Conservation (phyloP, 2,888 invertebrate genomes). For the Drosophila eohydei region DNA sequence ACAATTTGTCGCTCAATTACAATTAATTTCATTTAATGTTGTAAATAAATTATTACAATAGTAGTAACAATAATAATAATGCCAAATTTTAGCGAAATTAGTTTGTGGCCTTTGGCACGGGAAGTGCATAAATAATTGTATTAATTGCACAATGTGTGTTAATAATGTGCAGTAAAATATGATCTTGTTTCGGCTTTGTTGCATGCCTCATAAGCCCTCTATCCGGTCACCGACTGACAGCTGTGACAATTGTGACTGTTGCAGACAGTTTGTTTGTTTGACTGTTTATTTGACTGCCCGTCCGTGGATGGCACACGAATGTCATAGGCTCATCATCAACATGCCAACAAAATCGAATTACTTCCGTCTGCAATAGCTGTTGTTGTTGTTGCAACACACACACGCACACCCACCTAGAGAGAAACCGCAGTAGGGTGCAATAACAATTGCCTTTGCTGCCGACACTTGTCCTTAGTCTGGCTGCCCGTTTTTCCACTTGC, state of each 20-base stretch:
- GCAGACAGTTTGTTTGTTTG: constrained; percentile 36
- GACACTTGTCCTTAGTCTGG: constrained; percentile 65
- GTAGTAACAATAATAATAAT: constrained; percentile 2
- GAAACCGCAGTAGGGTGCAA: constrained; percentile 48
- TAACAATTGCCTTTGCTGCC: constrained; percentile 45
- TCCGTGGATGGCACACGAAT: constrained; percentile 48
- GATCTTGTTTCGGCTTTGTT: constrained; percentile 26
- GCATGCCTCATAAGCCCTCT: background rate
- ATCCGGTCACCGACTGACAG: constrained; percentile 29
- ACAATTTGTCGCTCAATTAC: constrained; percentile 46
- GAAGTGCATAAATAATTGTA: constrained; percentile 38
- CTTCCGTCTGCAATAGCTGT: constrained; percentile 66
- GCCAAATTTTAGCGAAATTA: constrained; percentile 29
- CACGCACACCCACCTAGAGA: constrained; percentile 23
- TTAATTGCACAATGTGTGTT: constrained; percentile 43
- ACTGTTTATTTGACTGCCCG: constrained; percentile 48
- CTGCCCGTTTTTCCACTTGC: constrained; percentile 52
- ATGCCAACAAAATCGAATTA: constrained; percentile 76
- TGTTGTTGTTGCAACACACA: constrained; percentile 28
- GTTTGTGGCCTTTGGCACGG: constrained; percentile 33
- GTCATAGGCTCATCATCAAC: constrained; percentile 64
- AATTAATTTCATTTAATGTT: constrained; percentile 57
- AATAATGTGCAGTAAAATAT: constrained; percentile 50
- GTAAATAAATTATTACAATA: constrained; percentile 60
- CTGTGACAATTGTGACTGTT: constrained; percentile 48